These are phyloP conservation scores for Neosalanx taihuensis DNA, from an alignment of 2,797 vertebrate species.

Conservation along the genomic window DNA sequence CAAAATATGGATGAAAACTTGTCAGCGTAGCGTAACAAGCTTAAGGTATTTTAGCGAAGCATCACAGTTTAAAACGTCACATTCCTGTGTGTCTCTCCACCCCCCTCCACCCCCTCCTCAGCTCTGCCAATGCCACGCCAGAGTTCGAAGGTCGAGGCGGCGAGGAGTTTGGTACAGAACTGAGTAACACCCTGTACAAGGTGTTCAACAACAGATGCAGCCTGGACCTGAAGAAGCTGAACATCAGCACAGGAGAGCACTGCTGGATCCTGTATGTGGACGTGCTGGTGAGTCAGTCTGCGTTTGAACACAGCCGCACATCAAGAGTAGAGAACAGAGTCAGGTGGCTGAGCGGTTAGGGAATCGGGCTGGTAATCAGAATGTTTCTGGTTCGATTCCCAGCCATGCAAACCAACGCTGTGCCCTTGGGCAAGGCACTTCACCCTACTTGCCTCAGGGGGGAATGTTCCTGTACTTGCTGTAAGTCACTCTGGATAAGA, in stretches of 20 bases:
- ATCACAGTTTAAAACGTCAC: too few relatives aligned
- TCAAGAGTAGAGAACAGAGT: too few relatives aligned
- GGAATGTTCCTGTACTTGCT: too few relatives aligned
- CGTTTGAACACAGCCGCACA: background rate
- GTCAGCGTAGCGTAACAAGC: background rate
- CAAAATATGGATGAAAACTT: conserved; percentile 38
- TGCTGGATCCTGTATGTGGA: conserved; percentile 97
- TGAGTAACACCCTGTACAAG: conserved; percentile 88
- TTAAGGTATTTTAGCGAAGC: too few relatives aligned
- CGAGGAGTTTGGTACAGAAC: conserved; percentile 89
- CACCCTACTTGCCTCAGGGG: too few relatives aligned
- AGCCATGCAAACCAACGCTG: too few relatives aligned
- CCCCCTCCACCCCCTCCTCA: conserved; percentile 44
- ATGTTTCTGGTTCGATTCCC: too few relatives aligned
- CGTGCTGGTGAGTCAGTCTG: conserved; percentile 81
- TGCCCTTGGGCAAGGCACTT: too few relatives aligned
- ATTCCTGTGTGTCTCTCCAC: background rate
- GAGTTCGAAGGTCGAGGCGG: conserved; percentile 96
- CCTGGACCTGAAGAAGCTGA: conserved; percentile 82
- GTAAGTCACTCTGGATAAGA: too few relatives aligned
- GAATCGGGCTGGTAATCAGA: too few relatives aligned
- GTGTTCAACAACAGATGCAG: conserved; percentile 86
- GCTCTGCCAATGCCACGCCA: conserved; percentile 92
- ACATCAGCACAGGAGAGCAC: conserved; percentile 86
- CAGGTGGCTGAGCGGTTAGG: too few relatives aligned